A percentile compares a stretch with the other conserved stretches of the same genome.
These are phyloP conservation scores for Zeugodacus cucurbitae DNA, from an alignment of 1,140 invertebrate species.

Conservation along the genomic window DNA sequence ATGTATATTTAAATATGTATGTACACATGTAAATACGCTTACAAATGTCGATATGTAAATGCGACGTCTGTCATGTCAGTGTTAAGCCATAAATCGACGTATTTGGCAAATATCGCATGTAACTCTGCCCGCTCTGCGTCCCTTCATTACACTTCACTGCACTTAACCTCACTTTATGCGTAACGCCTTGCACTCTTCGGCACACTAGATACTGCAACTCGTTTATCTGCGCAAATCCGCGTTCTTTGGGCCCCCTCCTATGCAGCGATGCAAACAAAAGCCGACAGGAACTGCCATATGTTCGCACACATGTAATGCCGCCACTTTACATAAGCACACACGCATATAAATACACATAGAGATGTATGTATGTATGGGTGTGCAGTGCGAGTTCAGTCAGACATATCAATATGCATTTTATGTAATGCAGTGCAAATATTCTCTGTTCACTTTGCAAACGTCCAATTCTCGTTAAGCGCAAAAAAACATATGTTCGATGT, in stretches of 20 bases:
- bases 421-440: not conserved
- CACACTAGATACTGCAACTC: not conserved
- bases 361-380: not conserved
- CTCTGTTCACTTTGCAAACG: not conserved
- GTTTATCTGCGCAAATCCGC: conserved; percentile 3
- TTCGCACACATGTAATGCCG: conserved; percentile 5
- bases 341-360: not conserved
- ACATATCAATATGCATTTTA: not conserved
- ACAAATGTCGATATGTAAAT: not conserved
- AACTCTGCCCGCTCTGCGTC: not conserved
- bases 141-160: not conserved
- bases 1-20: not conserved
- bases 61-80: not conserved
- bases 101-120: conserved; percentile 23
- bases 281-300: not conserved
- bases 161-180: not conserved
- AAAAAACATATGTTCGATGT: conserved; percentile 21
- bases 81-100: conserved; percentile 11
- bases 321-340: conserved; percentile 30
- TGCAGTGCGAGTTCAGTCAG: not conserved
- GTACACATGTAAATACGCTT: not conserved
- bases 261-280: not conserved
- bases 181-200: not conserved
- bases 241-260: not conserved
- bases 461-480: conserved; percentile 6